Evolutionary conservation across 2,113 vertebrate species (phyloP), one percentile per base, ranked within the genome.

Genomic region (Circaetus cinerascens): DNA sequence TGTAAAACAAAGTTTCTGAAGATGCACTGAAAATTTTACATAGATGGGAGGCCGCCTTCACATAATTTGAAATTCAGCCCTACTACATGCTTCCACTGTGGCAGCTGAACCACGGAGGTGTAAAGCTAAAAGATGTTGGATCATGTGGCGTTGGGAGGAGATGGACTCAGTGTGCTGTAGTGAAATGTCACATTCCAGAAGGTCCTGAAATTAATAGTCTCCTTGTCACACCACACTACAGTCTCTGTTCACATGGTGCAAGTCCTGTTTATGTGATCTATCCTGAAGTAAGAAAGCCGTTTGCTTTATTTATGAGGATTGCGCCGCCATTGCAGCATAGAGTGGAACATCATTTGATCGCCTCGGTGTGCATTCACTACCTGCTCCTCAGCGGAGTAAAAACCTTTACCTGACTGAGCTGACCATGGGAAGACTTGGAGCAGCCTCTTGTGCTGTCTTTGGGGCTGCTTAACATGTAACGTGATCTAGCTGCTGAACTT

Each of bases 101-200:
- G 93, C 97, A 95, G 96, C 95, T 87, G 96, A 97, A 87, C 95
- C 48, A 48, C 10, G 23, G 91, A 92, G 95, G 74, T 66, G 91
- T 83, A 94, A 97, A 97, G 72, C 72, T 83, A 51, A 90, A 95
- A 85, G 90, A 43, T 32, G 80, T 55, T 88, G 90, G 93, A 80
- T 96, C 79, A 30, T 16, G 62, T 90, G 87, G 67, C 59, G 7
- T 75, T 48, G 17, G 50, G 38, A 57, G 87, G 93, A 88, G 94
- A 75, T 84, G 92, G 86, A 97, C 95, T 97, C 90, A 2, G 74
- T 96, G 96, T 95, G 68, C 97, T 93, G 85, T 27, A 88, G 95
- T 81, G 94, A 98, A 99, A 99, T 98, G 98, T 98, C 98, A 97
- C 97, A 72, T 98, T 98, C 95, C 95, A 80, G 82, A 98, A 98